Evolutionary conservation across 2,888 invertebrate genomes (phyloP), one percentile per base, ranked within the genome.

Genomic region (Hypercompe scribonia): DNA sequence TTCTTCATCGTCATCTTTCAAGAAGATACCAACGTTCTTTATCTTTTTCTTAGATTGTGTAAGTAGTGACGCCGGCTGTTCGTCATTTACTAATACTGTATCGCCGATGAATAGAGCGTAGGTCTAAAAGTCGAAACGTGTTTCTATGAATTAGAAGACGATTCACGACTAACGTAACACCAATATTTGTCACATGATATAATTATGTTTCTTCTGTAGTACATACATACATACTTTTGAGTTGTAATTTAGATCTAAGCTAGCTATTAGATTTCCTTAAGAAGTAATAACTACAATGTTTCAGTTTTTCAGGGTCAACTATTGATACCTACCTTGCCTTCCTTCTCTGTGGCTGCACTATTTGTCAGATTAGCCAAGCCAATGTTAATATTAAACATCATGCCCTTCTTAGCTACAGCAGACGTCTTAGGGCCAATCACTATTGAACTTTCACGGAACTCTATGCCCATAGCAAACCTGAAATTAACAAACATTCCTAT

Each of bases 31-130:
- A 77, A 99, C 97, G 89, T 99, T 99, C 91, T 99, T 99, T 11
- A 99, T 97, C 89, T 98, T 98, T 95, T 99, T 99, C 91, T 99
- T 99, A 0, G 98, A 98, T 74, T 97, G 97, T 7, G 99, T 99
- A 80, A 99, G 96, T 21, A 99, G 95, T 18, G 97, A 97, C 0
- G 99, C 99, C 0, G 99, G 97, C 71, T 97, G 96, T 91, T 97
- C 98, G 87, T 99, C 99, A 87, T 98, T 98, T 0, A 99, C 98
- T 83, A 99, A 92, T n/a, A 99, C 99, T 28, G 99, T 99, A 91
- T 99, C 99, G 5, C 99, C 99, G 85, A 99, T 96, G 89, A 99
- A 99, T 4, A 99, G 95, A 0, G 99, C 99, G 90, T 99, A 99
- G 0, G 93, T 96, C 96, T 96, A 87, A 4, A 83, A 86, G 68